Evolutionary conservation across 2,888 invertebrate species (phyloP), one percentile per base, ranked within the genome.

Genomic region (Chaitophorus viminalis): DNA sequence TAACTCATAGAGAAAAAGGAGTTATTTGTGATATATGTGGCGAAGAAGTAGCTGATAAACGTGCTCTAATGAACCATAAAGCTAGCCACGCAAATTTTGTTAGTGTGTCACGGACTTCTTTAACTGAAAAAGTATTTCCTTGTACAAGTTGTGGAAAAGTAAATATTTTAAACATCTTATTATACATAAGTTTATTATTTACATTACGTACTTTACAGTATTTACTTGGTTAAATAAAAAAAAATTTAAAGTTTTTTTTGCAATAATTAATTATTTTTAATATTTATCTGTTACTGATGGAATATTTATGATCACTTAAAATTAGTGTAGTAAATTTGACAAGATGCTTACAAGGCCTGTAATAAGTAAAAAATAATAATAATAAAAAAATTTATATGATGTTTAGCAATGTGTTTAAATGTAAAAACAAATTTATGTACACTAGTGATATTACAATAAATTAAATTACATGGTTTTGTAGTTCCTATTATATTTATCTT

Each of bases 111-210:
- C 92, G 14, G 93, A 93, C 0, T 90, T 91, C 92, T 76, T 91
- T 91, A 0, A 91, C 92, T 52, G 93, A 93, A 0, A 92, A 95
- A 89, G 94, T 95, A 88, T 96, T 96, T 91, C 96, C 96, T 0
- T 96, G 96, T 90, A 93, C 94, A 90, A 96, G 96, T 90, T 96
- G 96, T 90, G 96, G 96, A 90, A 96, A 96, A 91, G 95, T 96
- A 17, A 85, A 65, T 77, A 46, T 46, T 46, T 46, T 46, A 2
- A 46, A 46, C 2, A 14, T 46, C 14, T 46, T 46, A 46, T 14
- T 14, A 1, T 46, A 1, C 11, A 46, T 46, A 11, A 11, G 39
- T 14, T 14, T 46, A 14, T 46, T 75, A 75, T 65, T 65, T 65
- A 65, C 0, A 14, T 46, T 46, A 1, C 11, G 14, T 14, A 14